Evolutionary conservation across 2,113 vertebrate genomes (phyloP).

Genomic region (Aegotheles bennettii): DNA sequence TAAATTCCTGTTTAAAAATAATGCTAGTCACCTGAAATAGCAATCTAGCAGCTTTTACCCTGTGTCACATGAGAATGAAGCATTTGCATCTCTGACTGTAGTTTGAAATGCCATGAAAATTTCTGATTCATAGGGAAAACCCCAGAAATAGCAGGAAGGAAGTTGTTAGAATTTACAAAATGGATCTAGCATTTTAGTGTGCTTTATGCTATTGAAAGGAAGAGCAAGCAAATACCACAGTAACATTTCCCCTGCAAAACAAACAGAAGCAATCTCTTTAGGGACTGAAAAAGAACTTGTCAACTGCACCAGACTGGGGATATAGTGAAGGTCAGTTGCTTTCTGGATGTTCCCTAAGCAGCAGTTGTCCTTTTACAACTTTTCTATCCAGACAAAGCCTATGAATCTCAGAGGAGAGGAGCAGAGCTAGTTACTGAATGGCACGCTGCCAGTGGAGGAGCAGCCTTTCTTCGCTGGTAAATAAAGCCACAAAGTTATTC

Average conservation of each 20-base stretch:
- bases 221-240: slow-evolving; percentile 50
- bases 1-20: background rate
- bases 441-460: background rate
- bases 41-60: background rate
- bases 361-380: slow-evolving; percentile 53
- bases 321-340: slow-evolving; percentile 25
- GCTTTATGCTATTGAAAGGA: slow-evolving; percentile 7
- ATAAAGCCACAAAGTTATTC: slow-evolving; percentile 22
- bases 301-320: background rate
- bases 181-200: background rate
- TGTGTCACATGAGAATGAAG: background rate
- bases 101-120: background rate
- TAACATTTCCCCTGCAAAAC: slow-evolving; percentile 58
- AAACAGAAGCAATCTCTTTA: slow-evolving; percentile 30
- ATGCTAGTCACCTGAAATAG: background rate
- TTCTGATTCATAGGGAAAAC: background rate
- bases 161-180: slow-evolving; percentile 10
- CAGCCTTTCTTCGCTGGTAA: slow-evolving; percentile 12
- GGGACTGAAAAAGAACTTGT: slow-evolving; percentile 32
- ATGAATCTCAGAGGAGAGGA: background rate
- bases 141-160: background rate
- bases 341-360: slow-evolving; percentile 32
- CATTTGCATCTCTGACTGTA: background rate
- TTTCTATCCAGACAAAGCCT: background rate
- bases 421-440: background rate